phyloP scores from a whole-genome alignment of 1,140 invertebrate genomes.

The Drosophila chauvacae region DNA sequence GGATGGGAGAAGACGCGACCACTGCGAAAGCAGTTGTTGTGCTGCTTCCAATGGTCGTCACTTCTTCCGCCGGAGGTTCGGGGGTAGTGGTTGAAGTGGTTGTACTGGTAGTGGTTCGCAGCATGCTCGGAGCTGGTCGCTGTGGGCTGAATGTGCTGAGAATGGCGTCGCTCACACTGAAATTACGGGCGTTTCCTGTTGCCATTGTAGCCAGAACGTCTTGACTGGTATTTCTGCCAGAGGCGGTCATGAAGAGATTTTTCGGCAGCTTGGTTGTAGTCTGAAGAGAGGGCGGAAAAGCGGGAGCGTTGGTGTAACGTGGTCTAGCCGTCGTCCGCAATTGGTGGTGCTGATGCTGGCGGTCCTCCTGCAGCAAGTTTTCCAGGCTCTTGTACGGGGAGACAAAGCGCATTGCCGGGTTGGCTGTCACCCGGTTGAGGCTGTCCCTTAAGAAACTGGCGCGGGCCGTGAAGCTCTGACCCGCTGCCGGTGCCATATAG shows the following conservation, averaged over 20 bases:
- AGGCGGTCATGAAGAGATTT: conserved; percentile 51
- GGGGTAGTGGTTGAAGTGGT: conserved; percentile 41
- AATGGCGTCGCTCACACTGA: conserved; percentile 76
- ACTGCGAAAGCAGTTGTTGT: conserved; percentile 54
- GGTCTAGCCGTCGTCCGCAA: conserved; percentile 54
- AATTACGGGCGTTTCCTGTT: conserved; percentile 61
- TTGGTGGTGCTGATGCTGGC: conserved; percentile 35
- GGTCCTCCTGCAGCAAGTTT: conserved; percentile 75
- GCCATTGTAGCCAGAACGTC: conserved; percentile 59
- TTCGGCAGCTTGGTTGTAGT: conserved; percentile 61
- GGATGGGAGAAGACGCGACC: conserved; percentile 52
- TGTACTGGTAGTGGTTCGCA: conserved; percentile 38
- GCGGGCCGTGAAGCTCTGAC: conserved; percentile 64
- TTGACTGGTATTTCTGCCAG: conserved; percentile 55
- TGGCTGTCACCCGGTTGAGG: conserved; percentile 63
- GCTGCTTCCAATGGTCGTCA: conserved; percentile 13
- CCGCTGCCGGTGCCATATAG: conserved; percentile 8
- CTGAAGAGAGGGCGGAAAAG: conserved; percentile 45
- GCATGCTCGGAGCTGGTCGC: conserved; percentile 20
- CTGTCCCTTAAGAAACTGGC: conserved; percentile 68
- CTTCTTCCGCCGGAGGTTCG: conserved; percentile 5
- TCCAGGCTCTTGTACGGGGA: conserved; percentile 83
- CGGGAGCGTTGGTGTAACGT: conserved; percentile 40
- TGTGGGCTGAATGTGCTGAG: conserved; percentile 67
- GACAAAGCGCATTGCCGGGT: conserved; percentile 68